Evolutionary conservation across 2,888 invertebrate species (phyloP).

Genomic region (Desoria tigrina): DNA sequence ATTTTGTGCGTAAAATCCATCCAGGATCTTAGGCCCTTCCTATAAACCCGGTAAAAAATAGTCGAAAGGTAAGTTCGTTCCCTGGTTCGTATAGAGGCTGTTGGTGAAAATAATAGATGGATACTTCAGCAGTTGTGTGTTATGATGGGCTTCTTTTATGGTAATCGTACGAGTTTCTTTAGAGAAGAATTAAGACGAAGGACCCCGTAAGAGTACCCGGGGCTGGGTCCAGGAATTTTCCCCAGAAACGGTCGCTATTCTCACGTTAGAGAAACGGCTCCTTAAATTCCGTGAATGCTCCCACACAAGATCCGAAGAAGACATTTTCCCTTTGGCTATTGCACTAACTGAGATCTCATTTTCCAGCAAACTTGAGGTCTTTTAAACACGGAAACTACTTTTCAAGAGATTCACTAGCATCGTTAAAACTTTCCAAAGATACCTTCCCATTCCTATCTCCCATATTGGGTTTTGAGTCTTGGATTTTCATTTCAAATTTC

Average conservation of each 20-base stretch:
- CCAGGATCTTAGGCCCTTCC: too few relatives aligned
- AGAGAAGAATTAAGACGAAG: constrained; percentile 2
- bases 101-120: background rate
- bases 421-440: constrained; percentile 17
- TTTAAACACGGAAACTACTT: constrained; percentile 17
- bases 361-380: constrained; percentile 7
- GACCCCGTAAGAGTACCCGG: background rate
- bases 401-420: constrained; percentile 12
- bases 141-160: constrained; percentile 11
- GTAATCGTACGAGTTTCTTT: constrained; percentile 3
- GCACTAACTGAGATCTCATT: constrained; percentile 12
- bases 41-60: too few relatives aligned
- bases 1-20: too few relatives aligned
- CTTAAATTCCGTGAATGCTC: background rate
- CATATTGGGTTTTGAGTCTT: constrained; percentile 1
- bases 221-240: background rate
- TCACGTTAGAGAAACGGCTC: background rate
- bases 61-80: too few relatives aligned
- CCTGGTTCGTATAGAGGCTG: background rate
- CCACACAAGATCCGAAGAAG: constrained; percentile 3
- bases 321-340: constrained; percentile 9
- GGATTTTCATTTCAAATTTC: constrained; percentile 6
- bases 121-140: background rate
- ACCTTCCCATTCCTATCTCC: constrained; percentile 5
- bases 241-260: background rate